These are phyloP conservation scores for Eulemur mongoz DNA, from an alignment of 2,797 vertebrate genomes.

Conservation along the genomic window DNA sequence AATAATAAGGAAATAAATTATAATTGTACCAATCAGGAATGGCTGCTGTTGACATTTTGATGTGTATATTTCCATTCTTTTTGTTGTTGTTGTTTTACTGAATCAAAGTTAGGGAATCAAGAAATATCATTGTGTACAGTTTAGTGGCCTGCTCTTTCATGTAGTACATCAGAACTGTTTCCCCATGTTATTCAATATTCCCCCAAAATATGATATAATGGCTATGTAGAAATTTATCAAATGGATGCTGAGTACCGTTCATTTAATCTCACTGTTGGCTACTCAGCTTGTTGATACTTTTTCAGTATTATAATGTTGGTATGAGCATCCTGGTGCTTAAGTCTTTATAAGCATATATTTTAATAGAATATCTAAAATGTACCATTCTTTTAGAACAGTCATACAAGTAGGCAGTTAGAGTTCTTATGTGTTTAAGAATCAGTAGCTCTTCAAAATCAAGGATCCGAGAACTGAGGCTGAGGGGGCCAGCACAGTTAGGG, in stretches of 20 bases:
- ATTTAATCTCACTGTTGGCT: neutral
- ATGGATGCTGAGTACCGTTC: neutral
- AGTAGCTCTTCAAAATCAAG: neutral
- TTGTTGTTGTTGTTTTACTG: neutral
- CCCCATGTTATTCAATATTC: neutral
- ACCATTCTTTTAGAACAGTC: neutral
- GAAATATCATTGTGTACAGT: neutral
- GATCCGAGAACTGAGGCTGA: neutral
- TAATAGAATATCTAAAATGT: neutral
- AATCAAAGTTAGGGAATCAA: neutral
- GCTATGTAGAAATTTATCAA: neutral
- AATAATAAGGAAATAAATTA: neutral
- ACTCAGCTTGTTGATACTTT: neutral
- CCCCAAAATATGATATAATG: neutral
- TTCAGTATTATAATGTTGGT: neutral
- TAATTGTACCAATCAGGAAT: neutral
- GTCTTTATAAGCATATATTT: neutral
- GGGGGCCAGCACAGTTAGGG: neutral
- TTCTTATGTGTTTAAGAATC: neutral
- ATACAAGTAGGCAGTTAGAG: neutral
- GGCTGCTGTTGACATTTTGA: neutral
- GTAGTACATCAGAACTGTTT: neutral
- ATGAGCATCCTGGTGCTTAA: neutral
- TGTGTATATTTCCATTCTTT: neutral
- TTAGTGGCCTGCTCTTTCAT: neutral